Percentiles rank a stretch among this genome's conserved stretches.
phyloP scores from a whole-genome alignment of 2,113 vertebrate species.

The Oryzias woworae region DNA sequence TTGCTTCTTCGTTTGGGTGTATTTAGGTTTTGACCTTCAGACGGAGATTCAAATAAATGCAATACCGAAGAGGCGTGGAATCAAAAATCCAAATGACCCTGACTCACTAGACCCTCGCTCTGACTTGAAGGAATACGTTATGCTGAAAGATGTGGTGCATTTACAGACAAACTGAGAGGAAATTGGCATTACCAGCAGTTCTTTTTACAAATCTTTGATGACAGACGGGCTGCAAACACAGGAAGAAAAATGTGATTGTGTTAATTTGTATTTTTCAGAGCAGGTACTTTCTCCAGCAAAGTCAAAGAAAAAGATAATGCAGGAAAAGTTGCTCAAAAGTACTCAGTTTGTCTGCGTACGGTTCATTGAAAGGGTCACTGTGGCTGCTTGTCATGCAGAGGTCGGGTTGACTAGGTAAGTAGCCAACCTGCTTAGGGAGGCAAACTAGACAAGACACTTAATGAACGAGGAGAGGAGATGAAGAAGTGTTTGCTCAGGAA shows the following conservation, averaged over 20 bases:
- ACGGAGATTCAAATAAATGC: constrained; percentile 62
- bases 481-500: constrained; percentile 51
- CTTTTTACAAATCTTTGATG: constrained; percentile 33
- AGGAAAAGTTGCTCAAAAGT: too few species aligned
- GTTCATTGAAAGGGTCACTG: constrained; percentile 24
- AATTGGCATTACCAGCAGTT: constrained; percentile 50
- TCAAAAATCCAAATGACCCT: constrained; percentile 63
- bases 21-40: constrained; percentile 72
- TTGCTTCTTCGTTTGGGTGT: constrained; percentile 64
- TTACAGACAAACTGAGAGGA: constrained; percentile 46
- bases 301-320: too few species aligned
- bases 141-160: constrained; percentile 50
- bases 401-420: constrained; percentile 58
- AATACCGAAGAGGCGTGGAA: constrained; percentile 51
- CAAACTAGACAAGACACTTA: constrained; percentile 33
- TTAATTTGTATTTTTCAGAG: too few species aligned
- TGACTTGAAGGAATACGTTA: constrained; percentile 47
- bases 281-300: too few species aligned
- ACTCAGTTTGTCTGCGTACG: neutral
- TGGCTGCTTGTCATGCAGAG: constrained; percentile 36
- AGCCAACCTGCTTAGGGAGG: constrained; percentile 45
- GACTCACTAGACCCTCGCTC: constrained; percentile 47
- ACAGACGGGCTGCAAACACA: constrained; percentile 23
- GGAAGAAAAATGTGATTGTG: too few species aligned
- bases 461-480: constrained; percentile 9